Conservation (phyloP, 2,888 invertebrate genomes). For the Diarsia rubi region DNA sequence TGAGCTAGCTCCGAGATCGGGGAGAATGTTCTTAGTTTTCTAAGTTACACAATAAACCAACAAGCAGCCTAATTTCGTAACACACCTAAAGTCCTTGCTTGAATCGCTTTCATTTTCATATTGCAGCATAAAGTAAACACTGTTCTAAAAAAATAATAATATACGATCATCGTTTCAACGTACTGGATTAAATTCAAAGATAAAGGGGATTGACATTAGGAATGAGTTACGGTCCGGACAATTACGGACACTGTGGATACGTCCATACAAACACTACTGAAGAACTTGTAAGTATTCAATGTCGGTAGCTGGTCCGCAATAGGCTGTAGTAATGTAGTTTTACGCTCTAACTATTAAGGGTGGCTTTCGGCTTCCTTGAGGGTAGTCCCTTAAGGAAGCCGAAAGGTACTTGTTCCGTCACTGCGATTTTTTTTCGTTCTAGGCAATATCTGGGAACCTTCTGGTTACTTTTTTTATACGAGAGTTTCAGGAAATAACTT, state of each 20-base stretch:
- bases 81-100: background rate
- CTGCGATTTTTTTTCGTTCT: too few species aligned
- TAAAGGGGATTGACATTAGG: background rate
- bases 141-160: background rate
- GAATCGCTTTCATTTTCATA: background rate
- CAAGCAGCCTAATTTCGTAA: background rate
- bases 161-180: background rate
- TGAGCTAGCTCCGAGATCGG: background rate
- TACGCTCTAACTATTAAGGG: background rate
- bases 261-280: background rate
- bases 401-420: too few species aligned
- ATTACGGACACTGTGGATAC: background rate
- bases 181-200: background rate
- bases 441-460: too few species aligned
- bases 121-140: background rate
- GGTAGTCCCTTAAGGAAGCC: too few species aligned
- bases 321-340: background rate
- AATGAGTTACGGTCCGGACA: background rate
- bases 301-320: background rate
- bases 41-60: conserved; percentile 6
- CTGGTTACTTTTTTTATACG: too few species aligned
- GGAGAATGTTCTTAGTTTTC: conserved; percentile 18
- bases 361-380: too few species aligned
- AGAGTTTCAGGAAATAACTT: too few species aligned
- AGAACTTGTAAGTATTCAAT: background rate